Evolutionary conservation across 1,140 invertebrate genomes (phyloP), one percentile per base, ranked within the genome.

Genomic region (Drosophila dunni): DNA sequence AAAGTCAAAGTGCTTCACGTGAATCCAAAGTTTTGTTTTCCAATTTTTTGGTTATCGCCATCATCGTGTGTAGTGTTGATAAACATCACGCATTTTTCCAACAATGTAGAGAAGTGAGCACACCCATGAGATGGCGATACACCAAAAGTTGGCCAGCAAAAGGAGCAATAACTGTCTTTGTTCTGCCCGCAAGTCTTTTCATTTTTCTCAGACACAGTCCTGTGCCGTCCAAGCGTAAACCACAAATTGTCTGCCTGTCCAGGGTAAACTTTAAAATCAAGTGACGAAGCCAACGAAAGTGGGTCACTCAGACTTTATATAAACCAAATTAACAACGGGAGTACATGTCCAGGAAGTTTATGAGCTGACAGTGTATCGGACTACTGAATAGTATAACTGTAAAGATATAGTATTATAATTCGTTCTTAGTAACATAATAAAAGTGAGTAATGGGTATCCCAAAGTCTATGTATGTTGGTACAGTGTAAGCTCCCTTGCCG

Each of bases 31-130:
- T 81, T 81, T 72, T 72, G 60, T 13, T 68, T 68, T 72, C 63
- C 33, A 76, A 81, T 61, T 68, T 72, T 72, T 81, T 65, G 73
- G 60, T 77, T 79, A 81, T 81, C 77, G 61, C 36, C 56, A 51
- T 44, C 60, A 46, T 56, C 64, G 54, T 79, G 72, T 76, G 71
- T 74, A 69, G 71, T 74, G 42, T 24, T 61, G 72, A 75, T 75
- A 75, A 75, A 29, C 20, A 75, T 75, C 72, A 61, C 65, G 58
- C 71, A 68, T 74, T 70, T 75, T 58, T 65, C 46, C 61, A 53
- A 69, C 67, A 69, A 69, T 46, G 33, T 54, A 44, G 8, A 34
- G 42, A 7, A 40, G 40, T 29, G n/a, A 42, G 11, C n/a, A 42
- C 6, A 5, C 17, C 17, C 17, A 1, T 11, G 38, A 40, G n/a